Evolutionary conservation across 2,888 invertebrate species (phyloP).

Genomic region (Habroteleia sp.): DNA sequence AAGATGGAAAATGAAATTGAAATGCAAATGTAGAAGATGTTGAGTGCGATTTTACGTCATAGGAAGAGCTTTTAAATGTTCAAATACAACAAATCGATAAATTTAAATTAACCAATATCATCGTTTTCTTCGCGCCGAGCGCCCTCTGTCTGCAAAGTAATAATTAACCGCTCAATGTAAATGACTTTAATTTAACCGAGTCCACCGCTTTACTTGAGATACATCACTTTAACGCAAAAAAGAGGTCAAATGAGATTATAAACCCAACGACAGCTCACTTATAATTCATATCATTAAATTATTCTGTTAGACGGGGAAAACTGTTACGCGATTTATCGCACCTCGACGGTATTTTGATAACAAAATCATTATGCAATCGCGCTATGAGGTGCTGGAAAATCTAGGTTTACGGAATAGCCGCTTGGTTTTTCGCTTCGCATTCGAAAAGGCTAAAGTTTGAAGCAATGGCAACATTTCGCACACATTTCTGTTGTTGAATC

Average conservation of each 20-base stretch:
- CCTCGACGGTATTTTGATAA: constrained; percentile 20
- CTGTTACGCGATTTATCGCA: constrained; percentile 7
- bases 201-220: constrained; percentile 18
- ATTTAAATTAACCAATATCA: constrained; percentile 17
- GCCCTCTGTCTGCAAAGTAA: constrained; percentile 12
- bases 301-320: constrained; percentile 9
- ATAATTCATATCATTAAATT: constrained; percentile 28
- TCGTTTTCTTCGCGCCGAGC: constrained; percentile 1
- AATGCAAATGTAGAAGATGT: background rate
- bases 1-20: too few relatives aligned
- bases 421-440: too few relatives aligned
- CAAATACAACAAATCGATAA: constrained; percentile 7
- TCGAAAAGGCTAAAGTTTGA: too few relatives aligned
- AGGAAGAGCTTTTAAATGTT: background rate
- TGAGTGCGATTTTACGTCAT: background rate
- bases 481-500: too few relatives aligned
- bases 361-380: constrained; percentile 6
- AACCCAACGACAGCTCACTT: constrained; percentile 23
- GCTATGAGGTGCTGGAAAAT: too few relatives aligned
- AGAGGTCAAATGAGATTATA: constrained; percentile 30
- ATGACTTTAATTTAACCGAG: constrained; percentile 19
- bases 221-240: constrained; percentile 16
- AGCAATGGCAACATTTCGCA: too few relatives aligned
- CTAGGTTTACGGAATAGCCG: too few relatives aligned
- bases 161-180: constrained; percentile 28